A percentile compares a stretch with the other conserved stretches of the same genome.
These are phyloP conservation scores for Dione juno DNA, from an alignment of 2,888 invertebrate species.

Conservation along the genomic window DNA sequence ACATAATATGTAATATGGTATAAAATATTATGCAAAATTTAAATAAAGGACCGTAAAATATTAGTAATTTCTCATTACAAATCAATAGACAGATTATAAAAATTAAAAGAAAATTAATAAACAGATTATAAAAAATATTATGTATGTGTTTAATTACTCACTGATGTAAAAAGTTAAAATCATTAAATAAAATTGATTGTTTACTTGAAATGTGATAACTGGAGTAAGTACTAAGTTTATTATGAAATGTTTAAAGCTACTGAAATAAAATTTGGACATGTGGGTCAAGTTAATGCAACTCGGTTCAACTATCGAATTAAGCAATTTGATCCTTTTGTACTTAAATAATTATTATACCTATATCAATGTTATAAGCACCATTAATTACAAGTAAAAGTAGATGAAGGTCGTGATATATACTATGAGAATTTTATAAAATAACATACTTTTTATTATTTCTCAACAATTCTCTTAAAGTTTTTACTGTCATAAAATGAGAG, in stretches of 20 bases:
- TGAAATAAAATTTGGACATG: constrained; percentile 9
- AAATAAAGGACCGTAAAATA: too few relatives aligned
- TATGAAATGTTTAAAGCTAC: not conserved
- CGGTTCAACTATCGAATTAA: not conserved
- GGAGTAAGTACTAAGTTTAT: not conserved
- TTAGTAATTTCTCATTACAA: too few relatives aligned
- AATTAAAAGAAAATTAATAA: too few relatives aligned
- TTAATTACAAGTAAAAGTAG: constrained; percentile 24
- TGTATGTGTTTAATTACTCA: too few relatives aligned
- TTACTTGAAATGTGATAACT: too few relatives aligned
- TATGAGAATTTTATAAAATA: not conserved
- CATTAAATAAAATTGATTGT: too few relatives aligned
- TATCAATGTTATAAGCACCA: not conserved
- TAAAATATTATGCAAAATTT: too few relatives aligned
- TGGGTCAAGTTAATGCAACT: constrained; percentile 9
- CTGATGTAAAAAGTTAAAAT: too few relatives aligned
- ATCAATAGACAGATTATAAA: too few relatives aligned
- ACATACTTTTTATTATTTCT: not conserved
- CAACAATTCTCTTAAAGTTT: not conserved
- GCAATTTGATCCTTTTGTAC: constrained; percentile 15
- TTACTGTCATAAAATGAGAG: too few relatives aligned
- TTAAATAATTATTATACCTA: constrained; percentile 4
- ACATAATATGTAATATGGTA: too few relatives aligned
- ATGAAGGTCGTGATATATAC: not conserved
- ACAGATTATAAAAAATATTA: too few relatives aligned